Base-by-base conservation (phyloP, 1,140 invertebrate genomes). In the Metaphire vulgaris region DNA sequence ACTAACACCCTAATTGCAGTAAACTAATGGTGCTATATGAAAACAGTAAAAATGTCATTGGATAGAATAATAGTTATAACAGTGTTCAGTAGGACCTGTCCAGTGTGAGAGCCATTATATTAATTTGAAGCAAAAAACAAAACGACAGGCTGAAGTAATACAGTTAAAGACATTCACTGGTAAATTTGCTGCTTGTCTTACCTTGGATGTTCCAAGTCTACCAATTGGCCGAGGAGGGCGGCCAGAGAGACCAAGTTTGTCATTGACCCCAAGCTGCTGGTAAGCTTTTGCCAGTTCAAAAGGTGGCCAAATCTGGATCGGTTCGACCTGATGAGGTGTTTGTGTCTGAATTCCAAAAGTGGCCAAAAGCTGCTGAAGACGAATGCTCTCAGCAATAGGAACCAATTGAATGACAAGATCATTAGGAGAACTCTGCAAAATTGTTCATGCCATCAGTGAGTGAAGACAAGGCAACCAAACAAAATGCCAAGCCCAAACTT, bases 291-390 rank as follows among this genome's bases (percentile, higher is more conserved):
- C 96, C 16, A 99, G 87, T 82, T 99, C 92, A 69, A 92, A 92
- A 0, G 96, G 97, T 28, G 97, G 96, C 91, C 98, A 97, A 80
- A 98, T 96, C 87, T 97, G 93, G 33, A 98, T 93, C 0, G 96
- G 95, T 86, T 98, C 95, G 0, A 99, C 95, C 67, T 96, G 94
- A 81, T 98, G 95, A 0, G 96, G 96, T 0, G 96, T 99, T 88
- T 99, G 98, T 0, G 97, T 98, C 86, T 97, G 95, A 80, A 99
- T 99, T 64, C 98, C 98, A 84, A 99, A 99, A 0, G 97, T 99
- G 30, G 94, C 95, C 91, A 99, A 93, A 93, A 99, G 95, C 71
- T 96, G 89, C 82, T 99, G 97, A 2, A 99, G 89, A 72, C 97
- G 89, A 90, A 95, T 95, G 12, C 95, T 98, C 89, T 99, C 98